Evolutionary conservation across 2,797 vertebrate genomes (phyloP).

Genomic region (Anguilla obscura): DNA sequence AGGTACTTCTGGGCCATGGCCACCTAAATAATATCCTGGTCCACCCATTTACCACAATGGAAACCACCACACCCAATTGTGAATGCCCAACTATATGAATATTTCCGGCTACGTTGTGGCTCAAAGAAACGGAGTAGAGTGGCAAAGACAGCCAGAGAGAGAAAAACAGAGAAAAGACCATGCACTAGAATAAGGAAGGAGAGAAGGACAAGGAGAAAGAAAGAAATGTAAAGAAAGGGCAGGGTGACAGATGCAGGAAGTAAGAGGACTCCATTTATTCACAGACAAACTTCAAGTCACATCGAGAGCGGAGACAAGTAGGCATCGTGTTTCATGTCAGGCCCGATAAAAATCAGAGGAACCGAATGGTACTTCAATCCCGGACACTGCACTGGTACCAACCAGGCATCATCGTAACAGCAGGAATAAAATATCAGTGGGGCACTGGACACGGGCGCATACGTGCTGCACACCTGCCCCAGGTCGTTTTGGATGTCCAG

Average conservation of each 20-base stretch:
- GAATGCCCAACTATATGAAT: neutral
- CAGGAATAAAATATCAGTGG: neutral
- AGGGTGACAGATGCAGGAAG: neutral
- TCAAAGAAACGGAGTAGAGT: neutral
- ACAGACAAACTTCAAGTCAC: neutral
- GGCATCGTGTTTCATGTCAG: neutral
- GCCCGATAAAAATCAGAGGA: neutral
- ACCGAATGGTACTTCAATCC: too few relatives aligned
- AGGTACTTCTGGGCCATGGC: too few relatives aligned
- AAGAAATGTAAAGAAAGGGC: neutral
- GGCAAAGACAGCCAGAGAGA: slow-evolving; percentile 38
- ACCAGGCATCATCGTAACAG: neutral
- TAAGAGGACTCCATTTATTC: neutral
- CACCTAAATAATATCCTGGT: too few relatives aligned
- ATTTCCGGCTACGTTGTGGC: too few relatives aligned
- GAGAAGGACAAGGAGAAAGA: neutral
- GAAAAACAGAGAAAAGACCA: slow-evolving; percentile 58
- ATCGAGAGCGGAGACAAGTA: neutral
- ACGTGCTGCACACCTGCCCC: slow-evolving; percentile 65
- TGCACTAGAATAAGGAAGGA: slow-evolving; percentile 59
- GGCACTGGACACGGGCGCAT: neutral
- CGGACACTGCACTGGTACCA: neutral
- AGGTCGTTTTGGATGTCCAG: slow-evolving; percentile 76
- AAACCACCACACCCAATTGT: neutral
- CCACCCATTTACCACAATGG: too few relatives aligned